Base-by-base conservation (phyloP, 2,888 invertebrate species). In the Automeris io region DNA sequence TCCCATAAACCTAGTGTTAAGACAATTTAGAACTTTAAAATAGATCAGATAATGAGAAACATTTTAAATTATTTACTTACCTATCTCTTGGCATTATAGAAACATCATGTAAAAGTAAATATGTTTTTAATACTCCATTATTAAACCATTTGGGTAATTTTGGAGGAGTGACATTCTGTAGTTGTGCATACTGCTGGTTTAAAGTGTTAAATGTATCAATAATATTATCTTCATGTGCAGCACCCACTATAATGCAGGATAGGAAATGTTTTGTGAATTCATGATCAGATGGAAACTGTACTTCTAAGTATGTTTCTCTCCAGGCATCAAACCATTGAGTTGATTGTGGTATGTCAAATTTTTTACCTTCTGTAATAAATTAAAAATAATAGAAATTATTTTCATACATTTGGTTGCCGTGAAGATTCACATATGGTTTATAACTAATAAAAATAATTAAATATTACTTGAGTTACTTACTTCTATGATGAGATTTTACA, bases 321-420 rank as follows among this genome's bases (percentile, higher is more conserved):
- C 97, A 99, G 6, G 93, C 91, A 74, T 98, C 97, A 88, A 95
- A 99, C 98, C 99, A 99, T 8, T 96, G 94, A 37, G 95, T 94
- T 6, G 91, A 88, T 23, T 90, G 83, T 19, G 95, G 95, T 54
- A 95, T 87, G 53, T 93, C 90, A 46, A 95, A 74, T 54, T 88
- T 88, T 42, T 88, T 81, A 29, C 86, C 75, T 25, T 83, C 90
- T 89, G 66, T 8, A 70, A 75, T 5, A 25, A 22, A 29, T 11
- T 32, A 26, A 22, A 26, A 31, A 38, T 18, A 32, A 21, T 24
- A 26, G 7, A n/a, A 5, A 26, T n/a, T n/a, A n/a, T n/a, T n/a
- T n/a, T n/a, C n/a, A n/a, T n/a, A n/a, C n/a, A n/a, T n/a, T n/a
- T n/a, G n/a, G n/a, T n/a, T n/a, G n/a, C n/a, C n/a, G n/a, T n/a